These are phyloP conservation scores for Anagrus nilaparvatae DNA, from an alignment of 1,140 invertebrate species.

Conservation along the genomic window DNA sequence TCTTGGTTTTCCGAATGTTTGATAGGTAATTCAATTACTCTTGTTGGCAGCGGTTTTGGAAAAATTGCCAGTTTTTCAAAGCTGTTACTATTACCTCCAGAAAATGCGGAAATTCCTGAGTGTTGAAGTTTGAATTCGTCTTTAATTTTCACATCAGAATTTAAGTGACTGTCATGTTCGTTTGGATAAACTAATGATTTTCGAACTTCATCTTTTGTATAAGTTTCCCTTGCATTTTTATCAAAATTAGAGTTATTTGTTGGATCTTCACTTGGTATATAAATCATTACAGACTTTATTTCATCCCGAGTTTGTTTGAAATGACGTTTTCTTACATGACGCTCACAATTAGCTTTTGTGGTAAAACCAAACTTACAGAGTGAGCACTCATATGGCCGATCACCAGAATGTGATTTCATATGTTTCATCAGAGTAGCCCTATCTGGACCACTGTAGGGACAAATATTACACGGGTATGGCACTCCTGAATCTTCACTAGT, in stretches of 20 bases:
- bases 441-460: constrained; percentile 78
- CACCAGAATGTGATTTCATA: constrained; percentile 88
- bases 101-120: neutral
- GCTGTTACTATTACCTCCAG: constrained; percentile 23
- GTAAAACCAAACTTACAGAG: constrained; percentile 94
- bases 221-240: constrained; percentile 40
- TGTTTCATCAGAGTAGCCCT: constrained; percentile 83
- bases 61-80: constrained; percentile 17
- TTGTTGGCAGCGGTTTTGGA: constrained; percentile 10
- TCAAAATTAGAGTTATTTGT: constrained; percentile 56
- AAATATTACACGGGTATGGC: constrained; percentile 86
- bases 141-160: constrained; percentile 11
- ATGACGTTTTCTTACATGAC: constrained; percentile 84
- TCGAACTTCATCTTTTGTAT: constrained; percentile 26
- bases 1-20: constrained; percentile 12
- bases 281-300: constrained; percentile 74
- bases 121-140: constrained; percentile 10
- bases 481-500: constrained; percentile 55
- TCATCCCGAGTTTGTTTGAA: constrained; percentile 74
- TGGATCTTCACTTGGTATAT: constrained; percentile 73
- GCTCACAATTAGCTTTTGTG: constrained; percentile 85
- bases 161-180: constrained; percentile 16
- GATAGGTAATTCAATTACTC: constrained; percentile 16
- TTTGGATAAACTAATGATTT: constrained; percentile 30
- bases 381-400: constrained; percentile 86